Evolutionary conservation across 1,140 invertebrate genomes (phyloP).

Genomic region (Tachypleus tridentatus): DNA sequence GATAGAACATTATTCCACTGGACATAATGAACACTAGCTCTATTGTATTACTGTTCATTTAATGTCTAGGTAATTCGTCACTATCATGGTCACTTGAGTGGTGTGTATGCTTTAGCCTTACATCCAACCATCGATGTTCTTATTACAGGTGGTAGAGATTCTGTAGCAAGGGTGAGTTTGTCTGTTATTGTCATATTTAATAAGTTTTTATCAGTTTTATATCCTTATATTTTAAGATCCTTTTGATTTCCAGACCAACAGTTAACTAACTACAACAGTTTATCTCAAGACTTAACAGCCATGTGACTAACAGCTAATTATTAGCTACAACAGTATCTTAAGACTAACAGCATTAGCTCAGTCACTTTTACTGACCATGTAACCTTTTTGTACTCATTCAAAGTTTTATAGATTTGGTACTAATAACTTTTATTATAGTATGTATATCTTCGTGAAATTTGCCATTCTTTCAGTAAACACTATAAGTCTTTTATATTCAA

Average conservation of each 20-base stretch:
- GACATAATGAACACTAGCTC: neutral
- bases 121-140: conserved; percentile 95
- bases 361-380: too few species aligned
- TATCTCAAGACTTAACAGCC: too few species aligned
- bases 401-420: too few species aligned
- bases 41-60: conserved; percentile 2
- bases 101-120: conserved; percentile 83
- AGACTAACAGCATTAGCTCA: too few species aligned
- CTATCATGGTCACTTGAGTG: conserved; percentile 97
- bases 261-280: neutral
- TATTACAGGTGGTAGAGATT: conserved; percentile 86
- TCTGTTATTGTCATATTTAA: too few species aligned
- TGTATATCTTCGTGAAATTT: too few species aligned
- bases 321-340: too few species aligned
- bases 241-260: neutral
- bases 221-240: conserved; percentile 1
- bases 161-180: conserved; percentile 65
- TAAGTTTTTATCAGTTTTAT: neutral
- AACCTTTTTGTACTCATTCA: too few species aligned
- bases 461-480: too few species aligned
- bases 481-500: too few species aligned
- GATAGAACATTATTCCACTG: neutral
- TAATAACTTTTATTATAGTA: too few species aligned
- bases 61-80: conserved; percentile 64
- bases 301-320: too few species aligned